A percentile compares a stretch with the other conserved stretches of the same genome.
Conservation (phyloP, 2,888 invertebrate genomes). For the Trissolcus japonicus region DNA sequence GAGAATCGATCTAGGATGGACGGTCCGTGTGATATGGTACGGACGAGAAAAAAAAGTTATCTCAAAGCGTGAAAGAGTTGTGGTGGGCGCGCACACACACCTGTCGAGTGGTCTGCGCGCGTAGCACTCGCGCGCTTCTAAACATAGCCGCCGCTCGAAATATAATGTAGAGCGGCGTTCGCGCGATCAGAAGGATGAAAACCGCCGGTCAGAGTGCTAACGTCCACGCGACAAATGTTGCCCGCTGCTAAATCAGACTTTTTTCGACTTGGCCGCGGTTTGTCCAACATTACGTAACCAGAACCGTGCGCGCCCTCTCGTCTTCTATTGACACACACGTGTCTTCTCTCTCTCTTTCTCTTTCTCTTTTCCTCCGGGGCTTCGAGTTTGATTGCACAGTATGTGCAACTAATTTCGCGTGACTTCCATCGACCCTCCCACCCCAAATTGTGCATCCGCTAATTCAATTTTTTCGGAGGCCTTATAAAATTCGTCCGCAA, state of each 20-base stretch:
- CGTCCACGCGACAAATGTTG: constrained; percentile 2
- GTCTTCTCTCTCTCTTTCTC: neutral
- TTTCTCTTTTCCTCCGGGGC: neutral
- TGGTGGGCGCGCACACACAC: constrained; percentile 33
- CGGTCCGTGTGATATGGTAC: constrained; percentile 33
- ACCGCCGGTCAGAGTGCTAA: constrained; percentile 4
- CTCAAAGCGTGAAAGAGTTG: constrained; percentile 48
- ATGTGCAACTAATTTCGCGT: constrained; percentile 9
- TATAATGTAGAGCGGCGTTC: constrained; percentile 71
- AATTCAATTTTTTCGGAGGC: constrained; percentile 56
- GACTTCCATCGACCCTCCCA: constrained; percentile 1
- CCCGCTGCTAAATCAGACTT: neutral
- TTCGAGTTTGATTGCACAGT: neutral
- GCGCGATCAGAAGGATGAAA: constrained; percentile 43
- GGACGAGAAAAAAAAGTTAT: constrained; percentile 38
- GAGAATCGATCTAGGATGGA: constrained; percentile 51
- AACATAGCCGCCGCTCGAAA: constrained; percentile 74
- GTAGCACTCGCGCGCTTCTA: constrained; percentile 64
- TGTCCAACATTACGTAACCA: neutral
- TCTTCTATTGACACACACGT: no score
- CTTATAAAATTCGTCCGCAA: constrained; percentile 61
- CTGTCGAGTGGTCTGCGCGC: constrained; percentile 32
- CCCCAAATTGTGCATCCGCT: neutral
- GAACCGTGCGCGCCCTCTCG: constrained; percentile 1
- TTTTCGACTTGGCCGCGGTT: neutral